Conservation (phyloP, 53 echinoderm and acorn worm species). For the Holothuria scabra region DNA sequence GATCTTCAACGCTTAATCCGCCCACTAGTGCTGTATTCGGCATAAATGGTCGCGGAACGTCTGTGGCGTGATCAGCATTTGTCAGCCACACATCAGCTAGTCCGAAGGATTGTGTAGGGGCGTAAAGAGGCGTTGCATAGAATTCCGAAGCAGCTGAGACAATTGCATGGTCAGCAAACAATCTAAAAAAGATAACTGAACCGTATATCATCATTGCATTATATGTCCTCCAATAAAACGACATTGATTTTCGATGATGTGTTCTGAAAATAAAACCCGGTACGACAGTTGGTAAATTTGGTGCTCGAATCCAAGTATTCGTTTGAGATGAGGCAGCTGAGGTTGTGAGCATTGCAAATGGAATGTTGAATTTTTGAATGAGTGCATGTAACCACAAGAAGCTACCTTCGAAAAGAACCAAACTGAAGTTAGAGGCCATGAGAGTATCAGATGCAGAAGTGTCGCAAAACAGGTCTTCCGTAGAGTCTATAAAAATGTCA, state of each 20-base stretch:
- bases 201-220: neutral
- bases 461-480: neutral
- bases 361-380: slow-evolving; percentile 1
- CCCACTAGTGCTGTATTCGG: slow-evolving; percentile 74
- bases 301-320: slow-evolving; percentile 28
- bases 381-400: slow-evolving; percentile 27
- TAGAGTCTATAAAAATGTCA: neutral
- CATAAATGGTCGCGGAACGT: slow-evolving; percentile 76
- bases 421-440: neutral
- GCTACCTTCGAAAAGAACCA: slow-evolving; percentile 27
- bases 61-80: slow-evolving; percentile 70
- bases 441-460: neutral
- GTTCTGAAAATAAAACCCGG: slow-evolving; percentile 5
- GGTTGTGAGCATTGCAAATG: slow-evolving; percentile 15
- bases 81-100: slow-evolving; percentile 76
- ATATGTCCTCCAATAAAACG: slow-evolving; percentile 18
- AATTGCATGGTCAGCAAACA: neutral
- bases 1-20: slow-evolving; percentile 65
- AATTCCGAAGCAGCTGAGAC: neutral
- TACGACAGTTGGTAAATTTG: slow-evolving; percentile 25
- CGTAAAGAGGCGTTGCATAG: neutral
- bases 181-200: neutral
- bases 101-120: slow-evolving; percentile 26
- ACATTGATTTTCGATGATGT: slow-evolving; percentile 21
- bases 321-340: slow-evolving; percentile 1